These are phyloP conservation scores for Molossus alvarezi DNA, from an alignment of 2,797 vertebrate species.

Conservation along the genomic window DNA sequence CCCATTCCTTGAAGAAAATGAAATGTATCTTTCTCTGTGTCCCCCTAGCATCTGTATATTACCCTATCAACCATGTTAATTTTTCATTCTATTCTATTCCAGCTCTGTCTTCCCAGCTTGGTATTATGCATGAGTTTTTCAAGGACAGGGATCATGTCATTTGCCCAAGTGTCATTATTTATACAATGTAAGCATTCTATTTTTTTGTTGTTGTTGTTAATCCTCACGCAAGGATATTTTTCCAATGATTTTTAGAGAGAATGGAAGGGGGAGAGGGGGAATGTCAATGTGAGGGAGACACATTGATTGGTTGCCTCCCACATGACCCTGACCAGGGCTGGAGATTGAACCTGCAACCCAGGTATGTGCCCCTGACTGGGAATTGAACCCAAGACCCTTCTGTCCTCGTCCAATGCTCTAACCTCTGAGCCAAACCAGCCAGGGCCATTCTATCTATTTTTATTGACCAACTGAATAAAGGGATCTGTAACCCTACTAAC, in stretches of 20 bases:
- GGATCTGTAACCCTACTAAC: background rate
- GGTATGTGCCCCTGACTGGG: too few relatives aligned
- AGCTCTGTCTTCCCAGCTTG: background rate
- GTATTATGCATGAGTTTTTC: background rate
- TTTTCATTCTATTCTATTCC: background rate
- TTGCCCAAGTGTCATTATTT: background rate
- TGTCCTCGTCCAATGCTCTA: too few relatives aligned
- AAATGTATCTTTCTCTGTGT: background rate
- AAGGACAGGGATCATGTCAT: background rate
- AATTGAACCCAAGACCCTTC: too few relatives aligned
- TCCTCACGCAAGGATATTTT: too few relatives aligned
- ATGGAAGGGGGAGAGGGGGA: too few relatives aligned
- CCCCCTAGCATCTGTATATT: background rate
- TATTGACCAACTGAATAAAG: background rate
- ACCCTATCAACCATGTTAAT: background rate
- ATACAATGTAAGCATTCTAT: background rate
- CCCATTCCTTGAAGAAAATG: background rate
- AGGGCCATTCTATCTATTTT: background rate
- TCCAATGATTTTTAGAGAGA: too few relatives aligned
- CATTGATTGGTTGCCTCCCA: too few relatives aligned
- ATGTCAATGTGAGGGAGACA: too few relatives aligned
- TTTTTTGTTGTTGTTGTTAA: background rate
- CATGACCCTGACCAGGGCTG: too few relatives aligned
- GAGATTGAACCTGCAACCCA: too few relatives aligned
- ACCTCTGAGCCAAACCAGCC: too few relatives aligned